Percentiles rank a stretch among this genome's conserved stretches.
Conservation (phyloP, 2,888 invertebrate species). For the Campoplex nolae region DNA sequence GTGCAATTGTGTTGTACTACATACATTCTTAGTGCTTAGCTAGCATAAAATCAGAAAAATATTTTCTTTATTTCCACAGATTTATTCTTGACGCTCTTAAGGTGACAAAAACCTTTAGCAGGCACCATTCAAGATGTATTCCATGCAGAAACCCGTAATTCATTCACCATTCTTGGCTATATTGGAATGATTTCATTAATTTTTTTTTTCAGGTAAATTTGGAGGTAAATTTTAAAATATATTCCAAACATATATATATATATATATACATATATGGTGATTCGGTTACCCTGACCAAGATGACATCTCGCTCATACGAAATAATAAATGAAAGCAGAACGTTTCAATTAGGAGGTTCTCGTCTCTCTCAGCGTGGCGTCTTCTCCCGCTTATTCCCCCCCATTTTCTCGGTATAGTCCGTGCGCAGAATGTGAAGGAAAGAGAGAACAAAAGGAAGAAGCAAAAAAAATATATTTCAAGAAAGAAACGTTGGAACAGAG, state of each 20-base stretch:
- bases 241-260: background rate
- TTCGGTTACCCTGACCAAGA: slow-evolving; percentile 68
- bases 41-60: too few species aligned
- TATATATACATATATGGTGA: slow-evolving; percentile 14
- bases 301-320: slow-evolving; percentile 78
- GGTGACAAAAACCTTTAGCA: too few species aligned
- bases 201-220: too few species aligned
- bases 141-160: too few species aligned
- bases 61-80: too few species aligned
- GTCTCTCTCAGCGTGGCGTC: slow-evolving; percentile 81
- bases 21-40: too few species aligned
- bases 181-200: too few species aligned
- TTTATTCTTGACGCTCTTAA: too few species aligned
- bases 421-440: slow-evolving; percentile 36
- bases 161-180: too few species aligned
- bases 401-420: slow-evolving; percentile 59
- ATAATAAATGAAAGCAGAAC: slow-evolving; percentile 81
- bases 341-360: slow-evolving; percentile 82
- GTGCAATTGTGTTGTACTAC: too few species aligned
- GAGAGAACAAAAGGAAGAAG: slow-evolving; percentile 23
- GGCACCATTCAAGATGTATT: too few species aligned
- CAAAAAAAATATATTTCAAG: background rate
- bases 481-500: slow-evolving; percentile 24
- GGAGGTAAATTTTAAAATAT: too few species aligned
- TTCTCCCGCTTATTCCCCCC: slow-evolving; percentile 42